Evolutionary conservation across 2,797 vertebrate genomes (phyloP), one percentile per base, ranked within the genome.

Genomic region (Brotula barbata): DNA sequence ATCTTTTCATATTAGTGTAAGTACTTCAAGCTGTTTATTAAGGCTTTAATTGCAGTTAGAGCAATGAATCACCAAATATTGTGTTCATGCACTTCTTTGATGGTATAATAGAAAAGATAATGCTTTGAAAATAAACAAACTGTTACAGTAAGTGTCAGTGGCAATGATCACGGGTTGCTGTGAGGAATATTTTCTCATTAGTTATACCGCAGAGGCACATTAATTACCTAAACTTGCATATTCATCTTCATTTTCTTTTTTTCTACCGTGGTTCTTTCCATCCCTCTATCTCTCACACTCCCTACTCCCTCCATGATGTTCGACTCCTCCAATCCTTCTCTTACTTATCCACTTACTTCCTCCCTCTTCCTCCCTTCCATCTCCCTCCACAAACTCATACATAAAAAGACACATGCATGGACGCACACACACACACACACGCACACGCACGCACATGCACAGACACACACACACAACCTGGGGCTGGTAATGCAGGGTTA

Each of bases 401-500:
- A 65, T 46, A 58, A 69, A 44, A 59, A 52, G 20, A 58, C 58
- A 56, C 57, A 62, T 15, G 41, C 22, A 17, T 52, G 62, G 13
- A 15, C 25, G 23, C 41, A 46, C 17, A 23, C 60, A 61, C 65
- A 59, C 47, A 79, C 63, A 47, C 36, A 45, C 49, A 62, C 68
- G 71, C 58, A 22, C 28, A 46, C 58, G 63, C 46, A 55, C 66
- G 45, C 55, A 53, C 58, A 64, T n/a, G 40, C 21, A 17, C 51
- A 64, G 12, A 15, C 22, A 31, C 41, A 45, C n/a, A 22, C 58
- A 61, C 63, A 59, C 44, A 79, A 65, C 71, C 82, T 89, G 85
- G 85, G 87, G 85, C 88, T 89, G 89, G 92, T 97, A 96, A 95
- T 94, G 94, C 90, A 93, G 52, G 73, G 85, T 89, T 93, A 96